Evolutionary conservation across 2,113 vertebrate genomes (phyloP), one percentile per base, ranked within the genome.

Genomic region (Elephantulus edwardii): DNA sequence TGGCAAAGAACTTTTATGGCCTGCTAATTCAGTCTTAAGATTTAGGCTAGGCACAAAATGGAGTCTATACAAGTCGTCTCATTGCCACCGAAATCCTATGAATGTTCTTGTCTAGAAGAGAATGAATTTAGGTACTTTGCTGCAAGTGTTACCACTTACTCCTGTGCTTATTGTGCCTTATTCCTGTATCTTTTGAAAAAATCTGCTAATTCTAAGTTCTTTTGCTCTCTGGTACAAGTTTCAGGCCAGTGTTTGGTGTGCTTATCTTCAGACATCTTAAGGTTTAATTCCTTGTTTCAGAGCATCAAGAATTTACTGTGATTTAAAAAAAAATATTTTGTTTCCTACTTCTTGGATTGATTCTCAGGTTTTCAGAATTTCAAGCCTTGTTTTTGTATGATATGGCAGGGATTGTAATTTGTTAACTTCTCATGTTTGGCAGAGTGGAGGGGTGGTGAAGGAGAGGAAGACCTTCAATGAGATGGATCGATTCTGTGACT

Each of bases 281-380:
- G 38, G 17, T 10, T 5, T 16, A 74, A 5, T 38, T 79, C 44
- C n/a, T 9, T 86, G 71, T 1, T 3, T 0, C 40, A 54, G 22
- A 19, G 35, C 5, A 85, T 2, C 10, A 68, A 28, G 0, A 83
- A 33, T 87, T 33, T 87, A 26, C 78, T 88, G 33, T 78, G 40
- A 64, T 24, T 91, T 83, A n/a, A n/a, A n/a, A n/a, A n/a, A n/a
- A n/a, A n/a, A n/a, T n/a, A 60, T 86, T 71, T 85, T 78, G 35
- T 52, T 82, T 5, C 20, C 70, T 7, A 56, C 10, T 72, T 52
- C 30, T 91, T 74, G 33, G 5, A 56, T 91, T 80, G 38, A 85
- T 50, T 91, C 14, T 72, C 3, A 66, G 46, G 16, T 48, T 71
- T 89, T 89, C 14, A 88, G 50, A 82, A 75, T 86, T 83, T 81